Evolutionary conservation across 2,888 invertebrate genomes (phyloP), one percentile per base, ranked within the genome.

Genomic region (Itoplectis maculator): DNA sequence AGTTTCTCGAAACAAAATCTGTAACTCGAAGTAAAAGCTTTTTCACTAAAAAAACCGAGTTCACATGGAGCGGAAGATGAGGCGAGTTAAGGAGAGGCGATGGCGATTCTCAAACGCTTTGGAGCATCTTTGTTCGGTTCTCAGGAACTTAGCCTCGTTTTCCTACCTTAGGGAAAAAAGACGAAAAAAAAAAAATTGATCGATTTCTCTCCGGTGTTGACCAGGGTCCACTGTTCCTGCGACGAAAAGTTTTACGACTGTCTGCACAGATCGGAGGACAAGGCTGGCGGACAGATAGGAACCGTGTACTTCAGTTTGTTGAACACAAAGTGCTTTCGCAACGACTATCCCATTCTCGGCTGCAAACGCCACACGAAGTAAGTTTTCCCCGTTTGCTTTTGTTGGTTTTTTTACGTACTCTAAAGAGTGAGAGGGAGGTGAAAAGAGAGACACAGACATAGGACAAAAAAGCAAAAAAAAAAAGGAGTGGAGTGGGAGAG

Each of bases 241-340:
- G 94, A 94, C 88, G 93, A 94, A 76, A 90, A 90, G 87, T 94
- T 95, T 89, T 92, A 93, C 76, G 88, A 92, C 59, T 95, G 95
- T 87, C 92, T 95, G 79, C 92, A 92, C 76, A 86, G 81, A 54
- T 88, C 91, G 42, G 78, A 84, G 63, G 91, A 92, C 83, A 74
- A 78, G 37, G 88, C 84, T 47, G 88, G 90, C 42, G 78, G 84
- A 13, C 87, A 90, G 84, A 90, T 94, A 63, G 93, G 93, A 59
- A 91, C 92, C 74, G 89, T 94, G 40, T 95, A 94, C 91, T 95
- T 95, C 92, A 94, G 93, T 88, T 88, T 94, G 65, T 89, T 94
- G 37, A 93, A 93, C 23, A 95, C 95, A 0, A 91, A 95, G 88
- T 96, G 96, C 91, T 96, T 93, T 89, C 93, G 93, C 79, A 85